phyloP scores from a whole-genome alignment of 2,888 invertebrate species.

The Psylliodes chrysocephalus region DNA sequence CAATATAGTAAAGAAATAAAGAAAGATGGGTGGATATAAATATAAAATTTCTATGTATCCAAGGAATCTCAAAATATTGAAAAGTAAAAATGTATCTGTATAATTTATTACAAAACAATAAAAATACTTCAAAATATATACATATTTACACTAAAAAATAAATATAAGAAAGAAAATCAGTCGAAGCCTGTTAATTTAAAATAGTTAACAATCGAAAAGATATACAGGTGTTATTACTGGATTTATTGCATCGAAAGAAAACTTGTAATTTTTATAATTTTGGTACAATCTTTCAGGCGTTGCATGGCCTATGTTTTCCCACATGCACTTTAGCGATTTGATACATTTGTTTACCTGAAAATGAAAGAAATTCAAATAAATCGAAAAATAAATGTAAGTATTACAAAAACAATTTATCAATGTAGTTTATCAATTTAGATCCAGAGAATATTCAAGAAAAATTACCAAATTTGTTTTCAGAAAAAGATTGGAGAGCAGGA shows the following conservation, averaged over 20 bases:
- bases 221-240: slow-evolving; percentile 53
- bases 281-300: slow-evolving; percentile 49
- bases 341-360: slow-evolving; percentile 57
- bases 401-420: no score
- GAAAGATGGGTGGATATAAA: no score
- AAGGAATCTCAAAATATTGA: no score
- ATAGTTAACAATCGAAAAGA: slow-evolving; percentile 45
- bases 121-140: background rate
- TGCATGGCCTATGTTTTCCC: slow-evolving; percentile 51
- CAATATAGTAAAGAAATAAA: no score
- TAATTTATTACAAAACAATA: no score
- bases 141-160: background rate
- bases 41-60: no score
- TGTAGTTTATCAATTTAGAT: no score
- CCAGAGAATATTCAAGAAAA: no score
- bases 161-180: background rate
- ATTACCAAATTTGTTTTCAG: no score
- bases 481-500: no score
- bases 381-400: no score
- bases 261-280: slow-evolving; percentile 50
- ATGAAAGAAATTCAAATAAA: slow-evolving; percentile 12
- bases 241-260: slow-evolving; percentile 50
- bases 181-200: background rate
- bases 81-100: no score
- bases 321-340: slow-evolving; percentile 54